phyloP scores from a whole-genome alignment of 2,797 vertebrate species.

The Lophius americanus region DNA sequence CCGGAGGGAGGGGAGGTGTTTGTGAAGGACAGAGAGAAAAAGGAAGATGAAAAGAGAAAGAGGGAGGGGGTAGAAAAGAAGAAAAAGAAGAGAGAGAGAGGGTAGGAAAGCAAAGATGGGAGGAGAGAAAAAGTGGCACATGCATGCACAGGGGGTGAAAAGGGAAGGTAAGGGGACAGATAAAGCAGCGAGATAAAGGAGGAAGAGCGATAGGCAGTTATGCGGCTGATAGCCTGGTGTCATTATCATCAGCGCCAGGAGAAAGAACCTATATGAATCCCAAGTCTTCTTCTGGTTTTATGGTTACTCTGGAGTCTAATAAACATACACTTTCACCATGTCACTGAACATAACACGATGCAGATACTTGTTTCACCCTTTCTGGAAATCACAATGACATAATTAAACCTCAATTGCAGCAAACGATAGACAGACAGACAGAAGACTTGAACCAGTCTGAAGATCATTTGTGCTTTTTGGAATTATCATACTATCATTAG shows the following conservation, averaged over 20 bases:
- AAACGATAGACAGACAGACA: conserved; percentile 40
- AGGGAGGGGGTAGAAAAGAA: neutral
- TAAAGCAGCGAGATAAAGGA: conserved; percentile 36
- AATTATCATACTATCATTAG: conserved; percentile 57
- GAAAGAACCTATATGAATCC: conserved; percentile 47
- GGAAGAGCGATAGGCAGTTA: conserved; percentile 30
- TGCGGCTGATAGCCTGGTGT: conserved; percentile 45
- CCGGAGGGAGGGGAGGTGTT: conserved; percentile 48
- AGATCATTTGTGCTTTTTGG: conserved; percentile 48
- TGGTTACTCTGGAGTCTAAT: conserved; percentile 57
- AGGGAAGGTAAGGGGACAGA: conserved; percentile 9
- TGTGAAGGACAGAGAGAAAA: conserved; percentile 37
- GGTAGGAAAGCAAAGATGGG: conserved; percentile 11
- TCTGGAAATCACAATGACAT: conserved; percentile 50
- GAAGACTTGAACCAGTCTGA: conserved; percentile 28
- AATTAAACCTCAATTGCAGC: conserved; percentile 59
- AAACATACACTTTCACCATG: conserved; percentile 40
- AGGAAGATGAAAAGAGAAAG: neutral
- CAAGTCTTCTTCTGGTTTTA: conserved; percentile 57
- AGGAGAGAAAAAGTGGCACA: conserved; percentile 18
- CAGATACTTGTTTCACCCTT: conserved; percentile 45
- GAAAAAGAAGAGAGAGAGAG: conserved; percentile 4
- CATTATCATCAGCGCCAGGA: conserved; percentile 55
- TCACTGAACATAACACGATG: conserved; percentile 36
- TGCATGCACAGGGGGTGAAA: neutral